These are phyloP conservation scores for Alviniconcha marisindica DNA, from an alignment of 1,140 invertebrate genomes.

Conservation along the genomic window DNA sequence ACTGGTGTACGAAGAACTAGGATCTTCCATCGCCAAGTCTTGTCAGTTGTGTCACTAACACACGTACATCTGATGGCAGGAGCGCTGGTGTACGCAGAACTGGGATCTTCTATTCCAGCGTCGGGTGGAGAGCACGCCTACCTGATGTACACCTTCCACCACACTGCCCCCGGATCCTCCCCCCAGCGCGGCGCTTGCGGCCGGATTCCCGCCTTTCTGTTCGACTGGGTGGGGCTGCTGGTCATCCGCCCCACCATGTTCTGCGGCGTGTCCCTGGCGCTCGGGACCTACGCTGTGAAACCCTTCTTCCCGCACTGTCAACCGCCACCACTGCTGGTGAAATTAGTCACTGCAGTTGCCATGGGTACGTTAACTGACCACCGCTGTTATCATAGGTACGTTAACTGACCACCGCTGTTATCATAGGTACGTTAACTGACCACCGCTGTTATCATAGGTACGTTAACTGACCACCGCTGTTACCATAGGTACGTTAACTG, in stretches of 20 bases:
- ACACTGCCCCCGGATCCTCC: not conserved
- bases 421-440: no score
- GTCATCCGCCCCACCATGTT: conserved; percentile 67
- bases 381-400: no score
- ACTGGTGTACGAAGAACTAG: no score
- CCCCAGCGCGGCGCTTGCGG: conserved; percentile 34
- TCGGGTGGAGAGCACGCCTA: conserved; percentile 71
- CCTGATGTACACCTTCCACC: conserved; percentile 66
- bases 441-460: no score
- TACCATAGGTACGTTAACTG: no score
- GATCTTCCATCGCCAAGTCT: no score
- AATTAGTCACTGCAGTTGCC: conserved; percentile 61
- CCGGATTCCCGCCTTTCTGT: conserved; percentile 67
- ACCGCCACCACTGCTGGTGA: conserved; percentile 55
- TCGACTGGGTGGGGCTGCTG: conserved; percentile 67
- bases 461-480: no score
- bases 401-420: no score
- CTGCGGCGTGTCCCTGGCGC: conserved; percentile 64
- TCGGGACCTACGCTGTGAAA: conserved; percentile 64
- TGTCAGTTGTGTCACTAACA: no score
- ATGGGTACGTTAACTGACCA: conserved; percentile 65
- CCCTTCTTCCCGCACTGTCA: conserved; percentile 67
- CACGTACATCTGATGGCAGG: conserved; percentile 77
- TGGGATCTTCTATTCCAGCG: conserved; percentile 80
- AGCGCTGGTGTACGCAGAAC: conserved; percentile 88